Evolutionary conservation across 2,113 vertebrate genomes (phyloP).

Genomic region (Syngnathoides biaculeatus): DNA sequence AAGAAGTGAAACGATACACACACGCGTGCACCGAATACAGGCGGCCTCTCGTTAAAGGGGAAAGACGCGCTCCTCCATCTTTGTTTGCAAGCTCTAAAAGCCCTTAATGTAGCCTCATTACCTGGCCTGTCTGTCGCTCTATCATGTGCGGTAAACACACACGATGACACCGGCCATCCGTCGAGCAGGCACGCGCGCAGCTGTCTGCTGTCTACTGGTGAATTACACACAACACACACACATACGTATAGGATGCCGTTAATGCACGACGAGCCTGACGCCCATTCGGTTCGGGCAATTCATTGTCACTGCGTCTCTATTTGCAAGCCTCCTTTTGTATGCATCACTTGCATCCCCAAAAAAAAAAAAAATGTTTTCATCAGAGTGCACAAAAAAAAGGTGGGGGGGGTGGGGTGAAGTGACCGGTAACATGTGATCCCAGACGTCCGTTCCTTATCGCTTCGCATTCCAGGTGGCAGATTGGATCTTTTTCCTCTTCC

Average conservation of each 20-base stretch:
- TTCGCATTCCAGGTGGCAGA: slow-evolving; percentile 61
- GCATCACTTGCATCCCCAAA: slow-evolving; percentile 39
- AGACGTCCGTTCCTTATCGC: slow-evolving; percentile 57
- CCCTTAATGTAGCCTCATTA: slow-evolving; percentile 75
- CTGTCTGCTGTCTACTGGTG: slow-evolving; percentile 46
- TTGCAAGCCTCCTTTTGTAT: slow-evolving; percentile 24
- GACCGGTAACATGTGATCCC: neutral
- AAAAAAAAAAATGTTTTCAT: slow-evolving; percentile 41
- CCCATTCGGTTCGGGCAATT: slow-evolving; percentile 4
- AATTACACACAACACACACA: slow-evolving; percentile 23
- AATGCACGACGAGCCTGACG: slow-evolving; percentile 21
- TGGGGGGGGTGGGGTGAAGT: too few relatives aligned
- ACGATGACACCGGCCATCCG: slow-evolving; percentile 69
- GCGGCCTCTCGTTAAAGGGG: slow-evolving; percentile 50
- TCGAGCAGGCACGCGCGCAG: slow-evolving; percentile 58
- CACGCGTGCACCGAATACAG: neutral
- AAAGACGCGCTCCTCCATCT: slow-evolving; percentile 67
- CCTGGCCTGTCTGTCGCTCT: slow-evolving; percentile 70
- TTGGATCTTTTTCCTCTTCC: slow-evolving; percentile 49
- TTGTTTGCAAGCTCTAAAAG: slow-evolving; percentile 72
- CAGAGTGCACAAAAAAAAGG: too few relatives aligned
- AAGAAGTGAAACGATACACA: neutral
- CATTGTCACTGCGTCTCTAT: neutral
- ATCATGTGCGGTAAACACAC: slow-evolving; percentile 75
- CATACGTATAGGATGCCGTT: slow-evolving; percentile 3